phyloP scores from a whole-genome alignment of 2,888 invertebrate genomes.

The Scelioninae gen. 2 region DNA sequence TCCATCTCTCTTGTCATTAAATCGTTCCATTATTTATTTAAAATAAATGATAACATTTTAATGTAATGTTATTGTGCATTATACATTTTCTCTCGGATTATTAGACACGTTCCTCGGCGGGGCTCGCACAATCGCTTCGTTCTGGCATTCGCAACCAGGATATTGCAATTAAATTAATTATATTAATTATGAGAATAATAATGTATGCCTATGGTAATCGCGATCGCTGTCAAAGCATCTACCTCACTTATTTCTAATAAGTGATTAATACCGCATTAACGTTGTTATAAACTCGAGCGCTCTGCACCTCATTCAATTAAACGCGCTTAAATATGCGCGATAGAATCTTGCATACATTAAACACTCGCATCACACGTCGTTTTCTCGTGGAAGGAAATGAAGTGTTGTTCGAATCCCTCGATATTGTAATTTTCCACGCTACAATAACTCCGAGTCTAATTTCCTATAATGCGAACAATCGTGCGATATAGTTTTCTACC shows the following conservation, averaged over 20 bases:
- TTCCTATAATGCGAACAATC: conserved; percentile 25
- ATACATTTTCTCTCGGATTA: conserved; percentile 46
- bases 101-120: conserved; percentile 28
- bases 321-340: conserved; percentile 66
- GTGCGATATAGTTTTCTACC: conserved; percentile 1
- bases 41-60: conserved; percentile 51
- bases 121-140: conserved; percentile 40
- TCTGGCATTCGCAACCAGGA: conserved; percentile 39
- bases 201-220: conserved; percentile 46
- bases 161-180: conserved; percentile 58
- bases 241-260: conserved; percentile 41
- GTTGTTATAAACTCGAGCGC: conserved; percentile 60
- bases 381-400: conserved; percentile 64
- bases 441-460: conserved; percentile 36
- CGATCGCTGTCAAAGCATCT: conserved; percentile 49
- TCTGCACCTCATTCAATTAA: conserved; percentile 66
- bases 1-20: conserved; percentile 32
- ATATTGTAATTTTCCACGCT: conserved; percentile 39
- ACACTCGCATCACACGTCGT: conserved; percentile 55
- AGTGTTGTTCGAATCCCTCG: conserved; percentile 39
- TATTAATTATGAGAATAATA: conserved; percentile 54
- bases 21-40: conserved; percentile 45
- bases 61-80: conserved; percentile 55
- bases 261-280: conserved; percentile 55
- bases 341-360: conserved; percentile 64